These are phyloP conservation scores for Sympetrum striolatum DNA, from an alignment of 2,888 invertebrate species.

Conservation along the genomic window DNA sequence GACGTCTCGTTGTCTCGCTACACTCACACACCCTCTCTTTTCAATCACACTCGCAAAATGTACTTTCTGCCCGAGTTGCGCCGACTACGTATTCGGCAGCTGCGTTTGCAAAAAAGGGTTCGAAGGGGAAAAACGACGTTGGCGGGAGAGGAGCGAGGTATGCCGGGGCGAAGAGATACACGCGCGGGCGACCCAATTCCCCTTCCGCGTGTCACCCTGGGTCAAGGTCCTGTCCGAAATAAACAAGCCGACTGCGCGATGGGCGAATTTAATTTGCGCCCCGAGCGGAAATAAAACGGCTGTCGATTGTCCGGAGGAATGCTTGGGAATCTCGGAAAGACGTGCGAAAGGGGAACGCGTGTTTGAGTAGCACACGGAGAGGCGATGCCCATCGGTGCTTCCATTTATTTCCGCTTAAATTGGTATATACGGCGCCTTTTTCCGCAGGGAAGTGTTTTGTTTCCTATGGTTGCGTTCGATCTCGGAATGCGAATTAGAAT, in stretches of 20 bases:
- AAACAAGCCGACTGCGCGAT: neutral
- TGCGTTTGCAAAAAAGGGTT: neutral
- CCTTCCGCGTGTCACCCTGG: neutral
- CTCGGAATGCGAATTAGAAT: too few species aligned
- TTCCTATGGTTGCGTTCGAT: too few species aligned
- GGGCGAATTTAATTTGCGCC: neutral
- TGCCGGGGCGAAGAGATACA: neutral
- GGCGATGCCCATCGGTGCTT: too few species aligned
- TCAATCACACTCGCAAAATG: neutral
- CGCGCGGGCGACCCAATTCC: neutral
- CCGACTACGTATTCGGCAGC: neutral
- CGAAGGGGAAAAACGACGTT: neutral
- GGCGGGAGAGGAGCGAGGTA: neutral
- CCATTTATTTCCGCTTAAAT: too few species aligned
- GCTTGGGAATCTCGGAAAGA: neutral
- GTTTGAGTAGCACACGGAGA: too few species aligned
- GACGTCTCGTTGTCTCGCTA: neutral
- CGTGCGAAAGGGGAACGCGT: too few species aligned
- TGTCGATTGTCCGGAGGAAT: neutral
- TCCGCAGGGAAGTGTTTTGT: too few species aligned
- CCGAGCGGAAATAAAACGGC: neutral
- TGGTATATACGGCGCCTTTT: too few species aligned
- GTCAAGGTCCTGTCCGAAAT: neutral
- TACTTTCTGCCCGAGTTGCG: neutral
- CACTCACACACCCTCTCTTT: neutral